Evolutionary conservation across 2,888 invertebrate genomes (phyloP).

Genomic region (Morpho helenor): DNA sequence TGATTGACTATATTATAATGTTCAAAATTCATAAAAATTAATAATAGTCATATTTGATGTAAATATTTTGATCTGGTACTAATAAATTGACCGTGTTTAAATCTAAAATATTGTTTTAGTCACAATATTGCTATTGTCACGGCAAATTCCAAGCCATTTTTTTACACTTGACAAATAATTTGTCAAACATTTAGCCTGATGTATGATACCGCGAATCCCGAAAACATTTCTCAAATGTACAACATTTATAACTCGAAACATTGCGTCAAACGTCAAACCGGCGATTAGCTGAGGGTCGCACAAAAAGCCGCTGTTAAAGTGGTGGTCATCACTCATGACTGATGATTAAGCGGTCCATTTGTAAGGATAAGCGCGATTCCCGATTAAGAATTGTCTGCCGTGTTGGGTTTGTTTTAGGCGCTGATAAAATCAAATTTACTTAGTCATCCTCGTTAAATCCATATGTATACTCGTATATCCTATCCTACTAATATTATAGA

Average conservation of each 20-base stretch:
- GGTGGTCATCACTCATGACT: slow-evolving; percentile 50
- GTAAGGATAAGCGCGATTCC: slow-evolving; percentile 32
- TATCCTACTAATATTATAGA: neutral
- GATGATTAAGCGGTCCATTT: slow-evolving; percentile 58
- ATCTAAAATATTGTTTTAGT: too few species aligned
- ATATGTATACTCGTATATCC: too few species aligned
- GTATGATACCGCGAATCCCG: neutral
- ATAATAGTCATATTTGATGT: too few species aligned
- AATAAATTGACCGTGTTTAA: too few species aligned
- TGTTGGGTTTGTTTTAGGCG: slow-evolving; percentile 3
- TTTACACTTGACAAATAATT: neutral
- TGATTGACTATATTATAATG: too few species aligned
- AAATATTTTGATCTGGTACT: too few species aligned
- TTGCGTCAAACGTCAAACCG: slow-evolving; percentile 26
- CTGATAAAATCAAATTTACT: neutral
- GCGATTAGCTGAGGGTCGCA: slow-evolving; percentile 46
- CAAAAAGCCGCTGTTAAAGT: slow-evolving; percentile 47
- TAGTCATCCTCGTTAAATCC: too few species aligned
- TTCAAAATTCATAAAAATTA: too few species aligned
- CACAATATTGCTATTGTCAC: too few species aligned
- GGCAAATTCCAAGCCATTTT: too few species aligned
- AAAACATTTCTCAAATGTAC: slow-evolving; percentile 10
- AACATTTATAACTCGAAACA: slow-evolving; percentile 15
- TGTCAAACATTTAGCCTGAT: slow-evolving; percentile 4
- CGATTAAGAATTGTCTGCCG: slow-evolving; percentile 2